phyloP scores from a whole-genome alignment of 2,113 vertebrate genomes.

The Podiceps cristatus region DNA sequence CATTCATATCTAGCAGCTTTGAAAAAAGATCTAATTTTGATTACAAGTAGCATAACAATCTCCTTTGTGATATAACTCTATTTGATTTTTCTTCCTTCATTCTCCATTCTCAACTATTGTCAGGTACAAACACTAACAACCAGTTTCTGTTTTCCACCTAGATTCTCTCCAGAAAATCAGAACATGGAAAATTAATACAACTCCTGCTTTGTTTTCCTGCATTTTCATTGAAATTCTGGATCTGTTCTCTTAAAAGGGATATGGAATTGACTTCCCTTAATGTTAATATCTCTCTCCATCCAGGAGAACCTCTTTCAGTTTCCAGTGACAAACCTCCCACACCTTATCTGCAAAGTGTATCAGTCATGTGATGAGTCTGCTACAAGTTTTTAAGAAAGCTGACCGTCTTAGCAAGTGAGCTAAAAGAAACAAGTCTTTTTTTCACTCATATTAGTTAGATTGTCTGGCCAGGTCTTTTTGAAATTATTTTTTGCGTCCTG shows the following conservation, averaged over 20 bases:
- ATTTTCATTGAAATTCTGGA: background rate
- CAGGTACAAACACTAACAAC: background rate
- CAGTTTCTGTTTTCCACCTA: background rate
- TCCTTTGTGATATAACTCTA: background rate
- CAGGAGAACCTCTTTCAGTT: background rate
- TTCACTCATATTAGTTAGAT: background rate
- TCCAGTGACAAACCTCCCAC: background rate
- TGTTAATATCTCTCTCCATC: background rate
- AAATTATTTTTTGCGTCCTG: background rate
- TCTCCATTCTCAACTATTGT: background rate
- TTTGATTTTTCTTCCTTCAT: background rate
- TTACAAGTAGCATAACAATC: conserved; percentile 36
- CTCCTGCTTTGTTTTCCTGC: background rate
- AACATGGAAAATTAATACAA: background rate
- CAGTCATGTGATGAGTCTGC: background rate
- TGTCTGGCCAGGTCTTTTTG: background rate
- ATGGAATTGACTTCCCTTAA: background rate
- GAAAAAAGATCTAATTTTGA: conserved; percentile 71
- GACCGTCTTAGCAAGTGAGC: background rate
- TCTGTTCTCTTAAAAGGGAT: background rate
- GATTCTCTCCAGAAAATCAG: background rate
- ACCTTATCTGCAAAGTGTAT: background rate
- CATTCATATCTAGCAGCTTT: conserved; percentile 52
- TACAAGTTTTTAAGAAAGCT: background rate
- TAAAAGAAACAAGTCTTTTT: background rate